Percentiles rank a stretch among this genome's conserved stretches.
phyloP scores from a whole-genome alignment of 1,140 invertebrate genomes.

The Scaptomyza hsui region DNA sequence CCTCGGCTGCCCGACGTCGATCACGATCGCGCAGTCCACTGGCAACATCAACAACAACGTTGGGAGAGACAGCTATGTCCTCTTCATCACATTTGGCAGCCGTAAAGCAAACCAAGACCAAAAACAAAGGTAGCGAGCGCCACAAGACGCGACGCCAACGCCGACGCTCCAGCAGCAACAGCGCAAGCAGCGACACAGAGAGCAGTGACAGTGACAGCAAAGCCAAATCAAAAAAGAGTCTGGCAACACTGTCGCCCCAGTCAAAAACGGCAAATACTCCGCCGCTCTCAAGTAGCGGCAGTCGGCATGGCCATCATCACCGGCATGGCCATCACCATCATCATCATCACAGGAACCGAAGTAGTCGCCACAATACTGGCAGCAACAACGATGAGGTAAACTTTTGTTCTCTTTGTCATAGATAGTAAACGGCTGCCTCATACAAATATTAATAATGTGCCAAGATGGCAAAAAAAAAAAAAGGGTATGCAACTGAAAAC shows the following conservation, averaged over 20 bases:
- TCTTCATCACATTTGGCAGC: not conserved
- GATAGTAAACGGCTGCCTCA: constrained; percentile 13
- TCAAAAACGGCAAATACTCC: constrained; percentile 16
- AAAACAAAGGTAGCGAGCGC: constrained; percentile 46
- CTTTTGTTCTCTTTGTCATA: constrained; percentile 35
- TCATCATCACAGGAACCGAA: constrained; percentile 34
- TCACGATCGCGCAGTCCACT: constrained; percentile 32
- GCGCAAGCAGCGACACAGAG: constrained; percentile 28
- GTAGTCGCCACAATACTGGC: constrained; percentile 47
- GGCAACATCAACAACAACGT: constrained; percentile 7
- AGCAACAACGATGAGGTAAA: constrained; percentile 67
- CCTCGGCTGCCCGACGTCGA: constrained; percentile 11
- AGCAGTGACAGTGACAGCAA: constrained; percentile 29
- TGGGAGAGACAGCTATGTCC: constrained; percentile 25
- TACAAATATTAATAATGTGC: constrained; percentile 23
- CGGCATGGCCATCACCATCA: constrained; percentile 39
- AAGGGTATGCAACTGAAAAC: not conserved
- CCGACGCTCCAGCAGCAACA: constrained; percentile 40
- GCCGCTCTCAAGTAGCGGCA: constrained; percentile 13
- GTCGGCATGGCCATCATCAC: constrained; percentile 30
- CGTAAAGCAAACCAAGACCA: constrained; percentile 36
- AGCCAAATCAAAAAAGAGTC: constrained; percentile 33
- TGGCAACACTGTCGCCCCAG: constrained; percentile 17
- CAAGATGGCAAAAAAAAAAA: not conserved
- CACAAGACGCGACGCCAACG: constrained; percentile 33